A percentile compares a stretch with the other conserved stretches of the same genome.
These are phyloP conservation scores for Andrena bucephala DNA, from an alignment of 2,888 invertebrate species.

Conservation along the genomic window DNA sequence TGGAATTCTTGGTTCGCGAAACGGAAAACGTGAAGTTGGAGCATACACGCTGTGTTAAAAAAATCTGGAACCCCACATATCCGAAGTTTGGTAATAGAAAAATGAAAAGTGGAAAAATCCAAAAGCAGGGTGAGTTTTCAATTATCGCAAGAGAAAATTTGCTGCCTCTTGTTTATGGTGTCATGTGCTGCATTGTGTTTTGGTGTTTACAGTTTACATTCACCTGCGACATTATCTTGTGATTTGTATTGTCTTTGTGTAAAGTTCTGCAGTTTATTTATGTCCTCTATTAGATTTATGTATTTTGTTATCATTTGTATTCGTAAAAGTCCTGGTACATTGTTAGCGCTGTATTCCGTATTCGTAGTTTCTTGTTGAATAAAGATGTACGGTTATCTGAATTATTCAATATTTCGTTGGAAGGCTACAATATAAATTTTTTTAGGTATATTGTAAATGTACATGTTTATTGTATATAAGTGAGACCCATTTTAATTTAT, in stretches of 20 bases:
- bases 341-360: not conserved
- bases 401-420: not conserved
- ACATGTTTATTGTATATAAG: no score
- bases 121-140: not conserved
- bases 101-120: not conserved
- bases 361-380: not conserved
- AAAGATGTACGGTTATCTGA: not conserved
- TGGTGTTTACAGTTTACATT: slow-evolving; percentile 75
- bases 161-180: slow-evolving; percentile 70
- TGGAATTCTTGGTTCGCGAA: slow-evolving; percentile 27
- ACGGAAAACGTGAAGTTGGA: not conserved
- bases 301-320: not conserved
- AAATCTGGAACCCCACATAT: not conserved
- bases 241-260: not conserved
- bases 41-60: not conserved
- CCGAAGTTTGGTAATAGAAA: not conserved
- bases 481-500: no score
- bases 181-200: slow-evolving; percentile 73
- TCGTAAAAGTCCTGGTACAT: slow-evolving; percentile 4
- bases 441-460: no score
- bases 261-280: not conserved
- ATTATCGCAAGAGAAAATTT: slow-evolving; percentile 65
- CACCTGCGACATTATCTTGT: slow-evolving; percentile 63
- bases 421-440: no score
- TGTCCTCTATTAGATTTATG: not conserved